Conservation (phyloP, 2,888 invertebrate species). For the Xiphydria camelus region DNA sequence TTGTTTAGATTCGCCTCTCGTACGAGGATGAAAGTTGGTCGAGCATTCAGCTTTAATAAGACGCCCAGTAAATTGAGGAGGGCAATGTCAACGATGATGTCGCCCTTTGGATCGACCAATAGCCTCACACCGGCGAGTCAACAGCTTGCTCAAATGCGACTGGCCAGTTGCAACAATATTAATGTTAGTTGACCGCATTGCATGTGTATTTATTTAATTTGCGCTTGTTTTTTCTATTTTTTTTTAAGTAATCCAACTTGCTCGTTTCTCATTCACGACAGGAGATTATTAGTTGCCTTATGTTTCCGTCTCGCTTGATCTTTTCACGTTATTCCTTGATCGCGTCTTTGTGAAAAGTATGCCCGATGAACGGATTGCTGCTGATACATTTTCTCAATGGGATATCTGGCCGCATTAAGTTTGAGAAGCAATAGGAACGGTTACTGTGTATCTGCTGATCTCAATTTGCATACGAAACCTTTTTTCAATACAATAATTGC, state of each 20-base stretch:
- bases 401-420: too few relatives aligned
- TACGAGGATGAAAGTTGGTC: conserved; percentile 85
- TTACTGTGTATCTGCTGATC: too few relatives aligned
- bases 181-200: conserved; percentile 66
- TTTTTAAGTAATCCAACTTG: conserved; percentile 6
- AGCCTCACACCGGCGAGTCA: conserved; percentile 78
- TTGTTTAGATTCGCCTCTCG: conserved; percentile 70
- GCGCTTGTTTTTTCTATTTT: conserved; percentile 14
- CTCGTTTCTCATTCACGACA: conserved; percentile 29
- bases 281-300: too few relatives aligned
- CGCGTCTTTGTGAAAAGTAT: too few relatives aligned
- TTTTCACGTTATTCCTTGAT: too few relatives aligned
- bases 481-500: too few relatives aligned
- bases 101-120: conserved; percentile 84
- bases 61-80: conserved; percentile 92
- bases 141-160: conserved; percentile 82
- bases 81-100: conserved; percentile 93
- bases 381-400: too few relatives aligned
- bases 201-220: conserved; percentile 13
- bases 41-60: conserved; percentile 94
- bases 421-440: too few relatives aligned
- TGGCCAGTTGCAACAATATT: conserved; percentile 84
- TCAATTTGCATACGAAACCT: too few relatives aligned
- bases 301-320: too few relatives aligned
- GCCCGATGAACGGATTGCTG: too few relatives aligned